These are phyloP conservation scores for Hypena proboscidalis DNA, from an alignment of 2,888 invertebrate species.

Conservation along the genomic window DNA sequence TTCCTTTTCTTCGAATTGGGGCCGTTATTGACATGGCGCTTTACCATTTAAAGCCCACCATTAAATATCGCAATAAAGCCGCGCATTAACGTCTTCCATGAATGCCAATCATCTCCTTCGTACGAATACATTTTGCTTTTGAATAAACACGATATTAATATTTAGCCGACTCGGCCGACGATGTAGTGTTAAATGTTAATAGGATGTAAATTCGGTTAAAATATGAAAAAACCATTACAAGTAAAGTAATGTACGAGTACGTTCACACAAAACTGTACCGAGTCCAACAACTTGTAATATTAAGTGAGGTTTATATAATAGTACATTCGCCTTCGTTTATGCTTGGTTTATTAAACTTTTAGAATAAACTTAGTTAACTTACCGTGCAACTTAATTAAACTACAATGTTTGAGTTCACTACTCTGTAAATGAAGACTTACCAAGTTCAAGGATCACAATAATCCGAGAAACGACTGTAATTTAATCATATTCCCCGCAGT, in stretches of 20 bases:
- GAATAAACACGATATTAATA: slow-evolving; percentile 13
- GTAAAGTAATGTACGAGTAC: too few species aligned
- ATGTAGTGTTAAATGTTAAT: too few species aligned
- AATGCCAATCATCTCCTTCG: slow-evolving; percentile 16
- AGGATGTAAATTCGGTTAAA: too few species aligned
- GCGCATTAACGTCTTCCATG: slow-evolving; percentile 15
- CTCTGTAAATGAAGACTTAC: neutral
- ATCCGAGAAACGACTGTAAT: neutral
- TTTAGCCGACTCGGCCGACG: too few species aligned
- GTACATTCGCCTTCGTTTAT: too few species aligned
- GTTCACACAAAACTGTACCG: too few species aligned
- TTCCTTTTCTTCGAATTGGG: too few species aligned
- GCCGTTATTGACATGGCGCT: slow-evolving; percentile 10
- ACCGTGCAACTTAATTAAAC: neutral
- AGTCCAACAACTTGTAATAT: too few species aligned
- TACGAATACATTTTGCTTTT: slow-evolving; percentile 9
- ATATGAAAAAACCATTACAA: too few species aligned
- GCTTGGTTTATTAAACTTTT: too few species aligned
- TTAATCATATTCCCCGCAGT: neutral
- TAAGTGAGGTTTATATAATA: too few species aligned
- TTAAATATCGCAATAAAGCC: slow-evolving; percentile 16
- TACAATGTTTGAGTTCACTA: neutral
- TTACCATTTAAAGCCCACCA: slow-evolving; percentile 9
- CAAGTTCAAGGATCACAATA: too few species aligned
- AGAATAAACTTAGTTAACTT: neutral